Conservation (phyloP, 2,888 invertebrate species). For the Aspidapion aeneum region DNA sequence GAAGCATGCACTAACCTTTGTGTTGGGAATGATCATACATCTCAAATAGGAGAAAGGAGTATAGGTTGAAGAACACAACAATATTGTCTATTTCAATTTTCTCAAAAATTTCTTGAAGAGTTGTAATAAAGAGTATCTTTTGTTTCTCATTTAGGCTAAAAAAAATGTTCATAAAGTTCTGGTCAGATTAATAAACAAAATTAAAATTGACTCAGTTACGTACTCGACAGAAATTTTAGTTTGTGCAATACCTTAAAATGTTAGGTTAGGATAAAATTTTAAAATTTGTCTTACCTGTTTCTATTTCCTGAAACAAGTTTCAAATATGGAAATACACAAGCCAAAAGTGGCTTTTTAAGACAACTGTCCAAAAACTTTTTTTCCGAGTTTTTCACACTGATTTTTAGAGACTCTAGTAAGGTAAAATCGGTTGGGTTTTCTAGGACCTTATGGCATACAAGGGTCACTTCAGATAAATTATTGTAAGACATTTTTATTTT, state of each 20-base stretch:
- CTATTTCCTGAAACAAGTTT: slow-evolving; percentile 30
- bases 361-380: slow-evolving; percentile 28
- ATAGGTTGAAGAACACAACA: slow-evolving; percentile 55
- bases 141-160: slow-evolving; percentile 43
- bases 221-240: slow-evolving; percentile 1
- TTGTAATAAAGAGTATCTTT: slow-evolving; percentile 52
- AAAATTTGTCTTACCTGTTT: slow-evolving; percentile 24
- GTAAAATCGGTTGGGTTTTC: slow-evolving; percentile 30
- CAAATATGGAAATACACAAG: slow-evolving; percentile 34
- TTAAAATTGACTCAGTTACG: too few species aligned
- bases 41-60: slow-evolving; percentile 52
- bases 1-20: slow-evolving; percentile 53
- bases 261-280: too few species aligned
- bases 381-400: slow-evolving; percentile 22
- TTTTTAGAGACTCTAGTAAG: slow-evolving; percentile 27
- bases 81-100: slow-evolving; percentile 51
- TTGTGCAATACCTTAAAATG: too few species aligned
- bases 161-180: slow-evolving; percentile 11
- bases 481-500: slow-evolving; percentile 26
- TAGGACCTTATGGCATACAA: slow-evolving; percentile 27
- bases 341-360: slow-evolving; percentile 29
- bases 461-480: slow-evolving; percentile 23
- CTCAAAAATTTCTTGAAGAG: slow-evolving; percentile 50
- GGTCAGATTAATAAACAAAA: slow-evolving; percentile 4
- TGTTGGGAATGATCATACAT: slow-evolving; percentile 53